Evolutionary conservation across 1,140 invertebrate species (phyloP), one percentile per base, ranked within the genome.

Genomic region (Calliphora vicina): DNA sequence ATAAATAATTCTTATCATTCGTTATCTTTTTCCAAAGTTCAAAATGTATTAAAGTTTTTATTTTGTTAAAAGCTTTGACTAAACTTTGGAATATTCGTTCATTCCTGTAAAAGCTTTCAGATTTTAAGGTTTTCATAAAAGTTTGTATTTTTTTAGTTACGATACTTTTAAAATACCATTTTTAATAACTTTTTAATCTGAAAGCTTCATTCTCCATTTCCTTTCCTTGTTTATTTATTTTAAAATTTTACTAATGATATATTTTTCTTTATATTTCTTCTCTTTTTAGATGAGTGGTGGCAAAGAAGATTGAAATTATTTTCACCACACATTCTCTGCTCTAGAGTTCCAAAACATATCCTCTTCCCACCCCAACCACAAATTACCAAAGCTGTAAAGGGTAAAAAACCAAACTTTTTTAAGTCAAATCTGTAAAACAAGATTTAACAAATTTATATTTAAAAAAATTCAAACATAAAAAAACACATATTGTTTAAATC

Each of bases 251-350:
- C 20, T 67, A 8, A 17, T 67, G n/a, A 23, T 67, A 10, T 67
- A 23, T 67, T 20, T 35, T 67, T 23, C 12, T 9, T 83, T 25
- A 35, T 20, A 25, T 83, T 74, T 25, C 81, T 0, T 82, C 57
- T 81, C 67, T 81, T 84, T 83, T 61, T 71, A 85, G 84, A 84
- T 85, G 83, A 84, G 83, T 76, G 82, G 82, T 74, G 84, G 82
- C 76, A 85, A 85, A 82, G 84, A 85, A 82, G 84, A 83, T 20
- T 85, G 74, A 78, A 43, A 13, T 43, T 10, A 42, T 43, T 78
- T 25, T 84, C 72, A 45, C 20, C 74, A 50, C 29, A 23, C 50
- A 23, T 61, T 29, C 43, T 26, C 35, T 27, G 25, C 61, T 72
- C 9, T 50, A 43, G 29, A 43, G 10, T 29, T 71, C 35, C 15